phyloP scores from a whole-genome alignment of 2,797 vertebrate genomes.

The Poecilia velifera region DNA sequence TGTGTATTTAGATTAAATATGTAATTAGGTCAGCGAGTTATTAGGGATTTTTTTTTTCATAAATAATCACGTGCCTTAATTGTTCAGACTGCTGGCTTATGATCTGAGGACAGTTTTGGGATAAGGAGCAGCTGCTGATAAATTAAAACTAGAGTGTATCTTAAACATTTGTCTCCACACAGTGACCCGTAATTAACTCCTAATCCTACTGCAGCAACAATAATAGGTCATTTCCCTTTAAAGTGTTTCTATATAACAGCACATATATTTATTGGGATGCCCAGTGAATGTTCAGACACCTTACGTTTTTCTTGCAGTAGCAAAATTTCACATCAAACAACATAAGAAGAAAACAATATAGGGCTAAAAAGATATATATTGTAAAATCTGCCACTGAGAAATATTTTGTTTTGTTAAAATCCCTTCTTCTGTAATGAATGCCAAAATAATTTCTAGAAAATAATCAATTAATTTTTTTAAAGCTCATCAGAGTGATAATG shows the following conservation, averaged over 20 bases:
- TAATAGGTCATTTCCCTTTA: slow-evolving; percentile 30
- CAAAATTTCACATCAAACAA: not conserved
- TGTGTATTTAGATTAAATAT: not conserved
- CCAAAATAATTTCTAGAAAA: not conserved
- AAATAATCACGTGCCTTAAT: not conserved
- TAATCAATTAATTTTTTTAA: not conserved
- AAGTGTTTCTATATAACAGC: slow-evolving; percentile 49
- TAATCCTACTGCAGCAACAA: slow-evolving; percentile 45
- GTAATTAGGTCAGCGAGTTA: not conserved
- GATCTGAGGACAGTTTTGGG: slow-evolving; percentile 9
- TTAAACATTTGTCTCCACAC: slow-evolving; percentile 32
- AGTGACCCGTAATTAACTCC: slow-evolving; percentile 47
- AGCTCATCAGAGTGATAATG: not conserved
- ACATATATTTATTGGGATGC: slow-evolving; percentile 10
- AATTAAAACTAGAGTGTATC: slow-evolving; percentile 45
- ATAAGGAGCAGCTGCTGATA: slow-evolving; percentile 37
- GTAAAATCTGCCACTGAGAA: not conserved
- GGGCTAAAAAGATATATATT: not conserved
- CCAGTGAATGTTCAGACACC: not conserved
- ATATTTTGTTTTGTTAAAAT: not conserved
- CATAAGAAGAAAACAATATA: not conserved
- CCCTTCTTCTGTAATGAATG: not conserved
- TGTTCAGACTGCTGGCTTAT: not conserved
- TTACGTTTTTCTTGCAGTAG: not conserved
- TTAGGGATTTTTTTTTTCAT: not conserved